Evolutionary conservation across 2,113 vertebrate species (phyloP).

Genomic region (Polypterus bichir): DNA sequence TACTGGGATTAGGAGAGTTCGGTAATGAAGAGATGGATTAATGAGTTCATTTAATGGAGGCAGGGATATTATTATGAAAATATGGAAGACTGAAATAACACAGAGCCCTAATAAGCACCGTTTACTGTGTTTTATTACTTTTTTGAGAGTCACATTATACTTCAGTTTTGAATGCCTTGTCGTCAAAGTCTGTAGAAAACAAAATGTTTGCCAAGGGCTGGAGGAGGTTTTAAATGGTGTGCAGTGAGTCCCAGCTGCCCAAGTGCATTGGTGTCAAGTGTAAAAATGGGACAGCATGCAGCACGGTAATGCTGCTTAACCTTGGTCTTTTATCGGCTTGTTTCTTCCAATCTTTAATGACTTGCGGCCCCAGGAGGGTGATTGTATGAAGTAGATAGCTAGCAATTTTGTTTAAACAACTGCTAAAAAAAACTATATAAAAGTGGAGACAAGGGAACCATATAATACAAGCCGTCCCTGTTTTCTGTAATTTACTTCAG

Average conservation of each 20-base stretch:
- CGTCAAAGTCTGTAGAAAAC: no score
- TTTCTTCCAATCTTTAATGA: background rate
- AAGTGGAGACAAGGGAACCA: background rate
- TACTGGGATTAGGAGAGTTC: no score
- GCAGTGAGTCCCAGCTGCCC: background rate
- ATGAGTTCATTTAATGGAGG: no score
- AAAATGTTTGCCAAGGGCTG: no score
- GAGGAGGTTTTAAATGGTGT: no score
- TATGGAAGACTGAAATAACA: no score
- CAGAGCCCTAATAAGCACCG: no score
- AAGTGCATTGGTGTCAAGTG: background rate
- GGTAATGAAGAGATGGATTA: no score
- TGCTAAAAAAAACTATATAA: background rate
- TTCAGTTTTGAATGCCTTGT: no score
- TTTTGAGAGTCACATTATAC: no score
- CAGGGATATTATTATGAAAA: no score
- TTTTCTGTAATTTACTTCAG: background rate
- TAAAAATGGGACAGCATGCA: background rate
- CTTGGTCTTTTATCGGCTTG: background rate
- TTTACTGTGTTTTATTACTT: no score
- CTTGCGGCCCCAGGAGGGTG: background rate
- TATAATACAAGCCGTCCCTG: background rate
- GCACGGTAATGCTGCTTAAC: background rate
- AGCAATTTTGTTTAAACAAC: constrained; percentile 1
- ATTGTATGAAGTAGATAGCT: background rate